These are phyloP conservation scores for Ophion ellenae DNA, from an alignment of 2,888 invertebrate genomes.

Conservation along the genomic window DNA sequence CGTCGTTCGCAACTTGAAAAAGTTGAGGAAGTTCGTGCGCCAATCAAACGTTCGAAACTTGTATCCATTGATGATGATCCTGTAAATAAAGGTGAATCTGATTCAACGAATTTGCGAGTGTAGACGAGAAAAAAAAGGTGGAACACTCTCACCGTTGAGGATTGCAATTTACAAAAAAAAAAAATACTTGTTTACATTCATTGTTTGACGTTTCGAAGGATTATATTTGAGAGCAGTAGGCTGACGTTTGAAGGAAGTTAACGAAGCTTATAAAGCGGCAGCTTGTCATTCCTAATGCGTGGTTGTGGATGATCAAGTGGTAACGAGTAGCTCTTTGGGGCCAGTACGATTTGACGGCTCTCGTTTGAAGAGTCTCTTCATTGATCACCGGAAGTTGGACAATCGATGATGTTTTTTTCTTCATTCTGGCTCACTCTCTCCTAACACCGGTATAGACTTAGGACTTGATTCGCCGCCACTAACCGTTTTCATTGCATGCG, in stretches of 20 bases:
- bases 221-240: background rate
- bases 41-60: background rate
- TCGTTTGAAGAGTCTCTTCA: background rate
- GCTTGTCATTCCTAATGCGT: background rate
- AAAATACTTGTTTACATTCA: background rate
- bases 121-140: background rate
- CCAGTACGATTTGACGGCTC: background rate
- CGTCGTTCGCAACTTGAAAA: background rate
- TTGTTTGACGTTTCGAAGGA: background rate
- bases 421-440: background rate
- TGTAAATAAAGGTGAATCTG: background rate
- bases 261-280: background rate
- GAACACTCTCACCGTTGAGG: background rate
- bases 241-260: background rate
- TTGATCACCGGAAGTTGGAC: background rate
- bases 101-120: background rate
- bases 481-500: background rate
- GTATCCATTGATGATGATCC: background rate
- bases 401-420: background rate
- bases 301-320: background rate
- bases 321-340: background rate
- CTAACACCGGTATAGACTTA: background rate
- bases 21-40: background rate
- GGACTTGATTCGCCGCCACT: background rate
- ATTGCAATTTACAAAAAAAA: background rate